Percentiles rank a stretch among this genome's conserved stretches.
Evolutionary conservation across 2,113 vertebrate species (phyloP).

Genomic region (Sturnus vulgaris): DNA sequence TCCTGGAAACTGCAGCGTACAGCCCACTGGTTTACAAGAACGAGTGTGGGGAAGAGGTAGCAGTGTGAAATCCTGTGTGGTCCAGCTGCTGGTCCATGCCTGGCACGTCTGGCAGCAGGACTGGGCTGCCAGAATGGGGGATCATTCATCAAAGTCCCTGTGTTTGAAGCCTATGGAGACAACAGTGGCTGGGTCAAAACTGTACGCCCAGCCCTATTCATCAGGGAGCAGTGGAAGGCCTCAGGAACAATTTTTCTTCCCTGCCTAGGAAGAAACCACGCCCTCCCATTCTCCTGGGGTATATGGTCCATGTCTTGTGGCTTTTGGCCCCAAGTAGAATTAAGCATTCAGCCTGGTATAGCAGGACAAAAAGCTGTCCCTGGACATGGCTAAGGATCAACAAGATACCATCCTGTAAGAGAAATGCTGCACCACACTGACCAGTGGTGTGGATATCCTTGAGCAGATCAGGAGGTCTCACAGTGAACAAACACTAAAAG

Average conservation of each 20-base stretch:
- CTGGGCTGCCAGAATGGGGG: background rate
- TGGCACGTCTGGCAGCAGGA: accelerated
- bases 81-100: background rate
- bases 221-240: background rate
- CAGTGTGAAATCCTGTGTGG: background rate
- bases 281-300: background rate
- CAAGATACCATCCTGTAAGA: background rate
- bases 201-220: background rate
- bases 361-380: background rate
- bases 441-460: background rate
- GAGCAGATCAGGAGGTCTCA: background rate
- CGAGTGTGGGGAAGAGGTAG: background rate
- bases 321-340: background rate
- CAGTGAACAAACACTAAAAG: background rate
- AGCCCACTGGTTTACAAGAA: background rate
- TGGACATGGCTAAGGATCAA: background rate
- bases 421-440: background rate
- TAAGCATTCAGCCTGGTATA: background rate
- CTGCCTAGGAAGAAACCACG: background rate
- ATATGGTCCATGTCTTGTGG: background rate
- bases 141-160: background rate
- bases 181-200: background rate
- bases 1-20: background rate
- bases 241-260: background rate
- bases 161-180: background rate